phyloP scores from a whole-genome alignment of 2,888 invertebrate genomes.

The Torymus texanus region DNA sequence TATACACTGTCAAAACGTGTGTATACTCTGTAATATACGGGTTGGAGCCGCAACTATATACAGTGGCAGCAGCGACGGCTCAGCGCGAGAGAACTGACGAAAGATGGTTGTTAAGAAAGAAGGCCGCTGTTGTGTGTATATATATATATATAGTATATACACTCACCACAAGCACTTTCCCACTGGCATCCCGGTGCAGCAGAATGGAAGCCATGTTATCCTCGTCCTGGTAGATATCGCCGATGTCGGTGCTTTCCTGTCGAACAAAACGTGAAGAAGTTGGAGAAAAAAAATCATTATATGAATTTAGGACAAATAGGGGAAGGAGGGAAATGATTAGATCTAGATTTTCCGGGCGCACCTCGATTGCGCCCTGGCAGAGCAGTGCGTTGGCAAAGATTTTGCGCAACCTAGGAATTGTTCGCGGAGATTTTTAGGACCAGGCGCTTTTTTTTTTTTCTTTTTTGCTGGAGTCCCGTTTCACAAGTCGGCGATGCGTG shows the following conservation, averaged over 20 bases:
- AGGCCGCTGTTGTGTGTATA: not conserved
- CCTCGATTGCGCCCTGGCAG: not conserved
- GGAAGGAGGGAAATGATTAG: not conserved
- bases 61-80: too few species aligned
- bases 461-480: too few species aligned
- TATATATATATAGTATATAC: slow-evolving; percentile 57
- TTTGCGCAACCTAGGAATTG: not conserved
- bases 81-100: slow-evolving; percentile 58
- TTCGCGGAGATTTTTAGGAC: not conserved
- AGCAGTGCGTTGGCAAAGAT: not conserved
- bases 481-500: too few species aligned
- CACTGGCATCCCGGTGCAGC: slow-evolving; percentile 87
- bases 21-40: slow-evolving; percentile 20
- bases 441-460: not conserved
- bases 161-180: slow-evolving; percentile 91
- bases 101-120: slow-evolving; percentile 56
- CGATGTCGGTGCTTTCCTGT: slow-evolving; percentile 82
- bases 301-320: too few species aligned
- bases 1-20: not conserved
- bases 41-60: not conserved
- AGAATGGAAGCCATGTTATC: slow-evolving; percentile 90
- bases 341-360: not conserved
- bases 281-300: not conserved
- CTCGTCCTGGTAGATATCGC: slow-evolving; percentile 92
- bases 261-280: slow-evolving; percentile 41